Evolutionary conservation across 2,888 invertebrate species (phyloP).

Genomic region (Adelphocoris suturalis): DNA sequence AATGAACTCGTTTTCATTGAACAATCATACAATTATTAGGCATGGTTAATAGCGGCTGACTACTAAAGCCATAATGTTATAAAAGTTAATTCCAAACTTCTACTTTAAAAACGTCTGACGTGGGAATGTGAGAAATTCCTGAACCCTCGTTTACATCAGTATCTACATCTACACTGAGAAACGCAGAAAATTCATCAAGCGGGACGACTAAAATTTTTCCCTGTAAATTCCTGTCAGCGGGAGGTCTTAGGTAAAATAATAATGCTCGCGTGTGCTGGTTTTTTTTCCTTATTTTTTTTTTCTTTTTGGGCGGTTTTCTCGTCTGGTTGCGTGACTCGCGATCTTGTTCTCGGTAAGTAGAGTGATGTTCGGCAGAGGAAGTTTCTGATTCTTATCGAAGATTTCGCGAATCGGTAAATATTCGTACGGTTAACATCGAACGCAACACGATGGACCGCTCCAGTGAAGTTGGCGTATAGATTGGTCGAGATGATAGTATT

Average conservation of each 20-base stretch:
- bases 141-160: no score
- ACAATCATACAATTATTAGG: no score
- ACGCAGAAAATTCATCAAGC: slow-evolving; percentile 1
- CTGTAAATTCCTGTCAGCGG: slow-evolving; percentile 27
- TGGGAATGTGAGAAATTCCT: no score
- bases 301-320: not conserved
- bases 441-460: not conserved
- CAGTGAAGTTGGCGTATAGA: not conserved
- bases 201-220: not conserved
- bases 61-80: no score
- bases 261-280: slow-evolving; percentile 8
- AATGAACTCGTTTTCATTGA: no score
- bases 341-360: slow-evolving; percentile 36
- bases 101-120: no score
- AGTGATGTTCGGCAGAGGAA: slow-evolving; percentile 22
- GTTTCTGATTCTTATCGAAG: slow-evolving; percentile 10
- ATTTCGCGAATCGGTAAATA: slow-evolving; percentile 27
- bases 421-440: not conserved
- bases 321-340: not conserved
- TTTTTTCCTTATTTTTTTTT: not conserved
- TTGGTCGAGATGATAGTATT: not conserved
- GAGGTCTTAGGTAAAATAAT: slow-evolving; percentile 28
- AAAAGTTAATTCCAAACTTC: no score
- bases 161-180: not conserved
- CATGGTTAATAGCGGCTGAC: no score